Evolutionary conservation across 2,797 vertebrate species (phyloP).

Genomic region (Acrocephalus scirpaceus): DNA sequence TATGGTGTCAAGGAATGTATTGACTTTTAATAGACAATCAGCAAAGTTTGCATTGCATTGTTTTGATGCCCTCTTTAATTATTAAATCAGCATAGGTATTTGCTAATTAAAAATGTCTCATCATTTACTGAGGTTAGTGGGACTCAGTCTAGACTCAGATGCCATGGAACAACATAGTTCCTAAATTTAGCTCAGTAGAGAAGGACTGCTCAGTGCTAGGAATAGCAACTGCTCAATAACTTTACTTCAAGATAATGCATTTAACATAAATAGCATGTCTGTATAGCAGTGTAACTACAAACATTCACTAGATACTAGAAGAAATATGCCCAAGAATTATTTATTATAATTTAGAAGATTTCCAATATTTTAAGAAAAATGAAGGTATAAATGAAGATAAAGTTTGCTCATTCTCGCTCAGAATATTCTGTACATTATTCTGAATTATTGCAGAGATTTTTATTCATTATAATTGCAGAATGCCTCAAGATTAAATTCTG

Average conservation of each 20-base stretch:
- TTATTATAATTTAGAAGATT: neutral
- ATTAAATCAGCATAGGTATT: neutral
- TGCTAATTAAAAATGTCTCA: neutral
- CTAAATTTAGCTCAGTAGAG: neutral
- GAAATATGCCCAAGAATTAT: neutral
- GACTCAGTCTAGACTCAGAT: neutral
- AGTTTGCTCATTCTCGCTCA: slow-evolving; percentile 29
- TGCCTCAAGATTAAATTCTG: slow-evolving; percentile 65
- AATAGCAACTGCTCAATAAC: neutral
- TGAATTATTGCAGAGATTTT: slow-evolving; percentile 64
- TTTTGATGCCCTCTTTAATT: neutral
- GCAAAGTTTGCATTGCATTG: neutral
- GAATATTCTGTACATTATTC: slow-evolving; percentile 36
- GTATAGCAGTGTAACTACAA: neutral
- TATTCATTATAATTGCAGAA: slow-evolving; percentile 68
- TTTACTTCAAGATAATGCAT: neutral
- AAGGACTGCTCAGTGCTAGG: neutral
- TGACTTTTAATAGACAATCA: neutral
- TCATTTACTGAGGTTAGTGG: neutral
- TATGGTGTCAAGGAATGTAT: neutral
- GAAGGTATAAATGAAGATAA: slow-evolving; percentile 57
- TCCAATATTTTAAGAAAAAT: slow-evolving; percentile 4
- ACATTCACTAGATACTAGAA: neutral
- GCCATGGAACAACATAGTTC: neutral
- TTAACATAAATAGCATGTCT: neutral